phyloP scores from a whole-genome alignment of 2,888 invertebrate species.

The Prosopocoilus inquinatus region DNA sequence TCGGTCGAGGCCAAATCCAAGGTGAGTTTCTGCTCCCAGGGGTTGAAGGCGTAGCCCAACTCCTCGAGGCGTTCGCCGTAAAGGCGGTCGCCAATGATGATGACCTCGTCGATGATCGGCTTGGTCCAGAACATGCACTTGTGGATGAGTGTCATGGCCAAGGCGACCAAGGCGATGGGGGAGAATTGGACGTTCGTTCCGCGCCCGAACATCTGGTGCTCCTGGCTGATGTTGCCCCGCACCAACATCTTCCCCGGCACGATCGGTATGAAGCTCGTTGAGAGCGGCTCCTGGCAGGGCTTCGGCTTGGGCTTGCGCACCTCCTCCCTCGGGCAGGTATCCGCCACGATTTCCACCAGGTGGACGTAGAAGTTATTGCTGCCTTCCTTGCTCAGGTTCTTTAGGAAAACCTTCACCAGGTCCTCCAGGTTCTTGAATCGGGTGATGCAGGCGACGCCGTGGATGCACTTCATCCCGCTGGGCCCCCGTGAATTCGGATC shows the following conservation, averaged over 20 bases:
- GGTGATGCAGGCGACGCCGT: constrained; percentile 47
- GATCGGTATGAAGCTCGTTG: constrained; percentile 24
- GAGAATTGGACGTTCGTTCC: constrained; percentile 56
- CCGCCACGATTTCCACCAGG: constrained; percentile 29
- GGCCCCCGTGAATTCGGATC: constrained; percentile 50
- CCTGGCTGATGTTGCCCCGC: constrained; percentile 52
- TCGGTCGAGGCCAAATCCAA: constrained; percentile 47
- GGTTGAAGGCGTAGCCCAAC: constrained; percentile 57
- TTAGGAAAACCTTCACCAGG: constrained; percentile 38
- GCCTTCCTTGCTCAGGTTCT: constrained; percentile 41
- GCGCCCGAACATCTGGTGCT: constrained; percentile 54
- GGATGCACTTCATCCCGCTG: constrained; percentile 39
- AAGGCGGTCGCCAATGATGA: constrained; percentile 54
- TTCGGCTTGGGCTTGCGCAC: constrained; percentile 27
- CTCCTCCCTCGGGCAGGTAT: constrained; percentile 33
- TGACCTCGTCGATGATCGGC: constrained; percentile 57
- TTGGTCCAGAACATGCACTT: constrained; percentile 60
- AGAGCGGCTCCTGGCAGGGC: constrained; percentile 18
- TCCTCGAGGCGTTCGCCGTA: constrained; percentile 53
- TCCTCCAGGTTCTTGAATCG: constrained; percentile 39
- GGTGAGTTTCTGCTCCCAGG: constrained; percentile 57
- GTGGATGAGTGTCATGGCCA: constrained; percentile 60
- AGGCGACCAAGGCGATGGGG: constrained; percentile 56
- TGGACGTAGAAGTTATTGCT: constrained; percentile 42
- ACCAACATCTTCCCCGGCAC: constrained; percentile 44